Conservation (phyloP, 1,140 invertebrate genomes). For the Magallana angulata region DNA sequence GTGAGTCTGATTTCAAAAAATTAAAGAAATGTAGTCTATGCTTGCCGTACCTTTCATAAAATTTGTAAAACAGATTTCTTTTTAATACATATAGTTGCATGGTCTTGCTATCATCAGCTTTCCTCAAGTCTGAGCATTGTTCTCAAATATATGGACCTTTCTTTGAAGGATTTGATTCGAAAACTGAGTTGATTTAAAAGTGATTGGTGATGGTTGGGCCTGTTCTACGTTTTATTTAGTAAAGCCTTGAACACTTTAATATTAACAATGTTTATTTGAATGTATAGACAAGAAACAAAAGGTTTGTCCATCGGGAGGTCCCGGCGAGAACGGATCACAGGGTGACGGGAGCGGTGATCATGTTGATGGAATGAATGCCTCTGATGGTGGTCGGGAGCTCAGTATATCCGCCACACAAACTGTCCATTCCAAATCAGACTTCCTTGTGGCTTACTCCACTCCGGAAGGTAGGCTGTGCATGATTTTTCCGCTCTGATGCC, state of each 20-base stretch:
- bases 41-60: no score
- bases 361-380: neutral
- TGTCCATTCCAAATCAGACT: constrained; percentile 41
- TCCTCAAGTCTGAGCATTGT: no score
- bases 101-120: no score
- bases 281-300: neutral
- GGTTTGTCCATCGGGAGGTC: neutral
- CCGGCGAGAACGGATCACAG: neutral
- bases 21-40: no score
- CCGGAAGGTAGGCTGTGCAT: constrained; percentile 41
- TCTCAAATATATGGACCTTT: no score
- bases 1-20: neutral
- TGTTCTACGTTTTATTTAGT: no score
- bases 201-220: no score
- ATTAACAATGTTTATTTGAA: neutral
- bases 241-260: neutral
- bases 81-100: no score
- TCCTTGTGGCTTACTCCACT: constrained; percentile 48
- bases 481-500: no score
- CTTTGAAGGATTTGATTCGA: no score
- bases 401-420: neutral
- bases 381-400: neutral
- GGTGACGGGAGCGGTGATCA: neutral
- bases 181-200: no score
- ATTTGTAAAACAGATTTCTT: no score